Percentiles rank a stretch among this genome's conserved stretches.
phyloP scores from a whole-genome alignment of 2,797 vertebrate species.

The Heliangelus exortis region DNA sequence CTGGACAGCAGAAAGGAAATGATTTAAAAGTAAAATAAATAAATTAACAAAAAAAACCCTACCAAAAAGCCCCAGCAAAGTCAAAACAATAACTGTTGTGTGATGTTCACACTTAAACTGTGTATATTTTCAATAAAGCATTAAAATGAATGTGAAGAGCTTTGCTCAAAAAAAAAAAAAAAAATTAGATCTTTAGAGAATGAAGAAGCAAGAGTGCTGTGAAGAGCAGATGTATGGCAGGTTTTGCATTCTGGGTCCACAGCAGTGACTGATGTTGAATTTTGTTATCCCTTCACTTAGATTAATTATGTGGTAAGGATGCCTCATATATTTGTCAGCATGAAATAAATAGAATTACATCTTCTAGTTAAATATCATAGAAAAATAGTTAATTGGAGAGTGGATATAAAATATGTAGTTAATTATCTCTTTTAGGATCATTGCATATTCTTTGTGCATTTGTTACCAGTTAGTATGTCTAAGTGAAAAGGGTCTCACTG shows the following conservation, averaged over 20 bases:
- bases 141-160: not conserved
- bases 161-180: not conserved
- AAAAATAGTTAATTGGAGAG: not conserved
- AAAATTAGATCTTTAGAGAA: not conserved
- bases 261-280: not conserved
- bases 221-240: not conserved
- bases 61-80: not conserved
- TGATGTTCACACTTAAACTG: not conserved
- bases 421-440: not conserved
- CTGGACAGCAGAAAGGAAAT: not conserved
- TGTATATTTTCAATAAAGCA: not conserved
- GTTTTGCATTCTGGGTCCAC: not conserved
- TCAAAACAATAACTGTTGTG: not conserved
- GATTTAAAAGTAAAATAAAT: too few relatives aligned
- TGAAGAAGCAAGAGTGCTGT: not conserved
- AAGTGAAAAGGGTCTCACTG: not conserved
- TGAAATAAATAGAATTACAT: not conserved
- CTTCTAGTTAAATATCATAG: not conserved
- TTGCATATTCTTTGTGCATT: not conserved
- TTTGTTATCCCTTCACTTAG: not conserved
- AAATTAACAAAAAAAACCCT: not conserved
- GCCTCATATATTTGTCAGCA: not conserved
- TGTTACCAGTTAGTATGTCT: not conserved
- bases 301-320: not conserved
- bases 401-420: not conserved